These are phyloP conservation scores for Oscheius myriophilus DNA, from an alignment of 2,888 invertebrate species.

Conservation along the genomic window DNA sequence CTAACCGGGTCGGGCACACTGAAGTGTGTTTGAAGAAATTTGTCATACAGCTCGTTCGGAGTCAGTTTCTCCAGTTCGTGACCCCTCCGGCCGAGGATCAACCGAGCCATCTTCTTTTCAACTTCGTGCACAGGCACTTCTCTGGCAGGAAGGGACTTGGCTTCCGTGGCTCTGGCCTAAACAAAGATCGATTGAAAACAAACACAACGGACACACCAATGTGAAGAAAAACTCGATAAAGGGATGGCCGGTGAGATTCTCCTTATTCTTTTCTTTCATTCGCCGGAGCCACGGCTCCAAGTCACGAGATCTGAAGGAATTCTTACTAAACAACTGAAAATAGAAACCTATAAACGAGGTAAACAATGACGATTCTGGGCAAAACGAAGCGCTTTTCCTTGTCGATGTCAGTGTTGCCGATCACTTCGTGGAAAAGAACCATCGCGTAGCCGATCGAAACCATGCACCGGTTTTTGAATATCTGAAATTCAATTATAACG, in stretches of 20 bases:
- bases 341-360: conserved; percentile 21
- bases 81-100: background rate
- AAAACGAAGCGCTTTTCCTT: background rate
- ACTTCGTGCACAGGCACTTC: background rate
- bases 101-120: conserved; percentile 3
- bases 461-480: conserved; percentile 13
- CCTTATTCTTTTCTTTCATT: conserved; percentile 5
- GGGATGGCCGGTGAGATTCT: conserved; percentile 15
- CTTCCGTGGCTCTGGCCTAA: conserved; percentile 9
- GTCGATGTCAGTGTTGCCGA: background rate
- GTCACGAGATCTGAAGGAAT: conserved; percentile 10
- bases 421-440: conserved; percentile 11
- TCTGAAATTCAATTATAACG: background rate
- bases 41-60: background rate
- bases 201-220: background rate
- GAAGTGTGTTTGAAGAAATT: background rate
- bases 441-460: conserved; percentile 10
- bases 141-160: background rate
- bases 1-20: background rate
- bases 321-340: background rate
- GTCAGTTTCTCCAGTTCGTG: background rate
- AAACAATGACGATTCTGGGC: conserved; percentile 9
- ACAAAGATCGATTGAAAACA: background rate
- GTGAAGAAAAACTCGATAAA: conserved; percentile 23
- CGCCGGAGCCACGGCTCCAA: conserved; percentile 24